A percentile compares a stretch with the other conserved stretches of the same genome.
Conservation (phyloP, 1,140 invertebrate genomes). For the Zaprionus africanus region DNA sequence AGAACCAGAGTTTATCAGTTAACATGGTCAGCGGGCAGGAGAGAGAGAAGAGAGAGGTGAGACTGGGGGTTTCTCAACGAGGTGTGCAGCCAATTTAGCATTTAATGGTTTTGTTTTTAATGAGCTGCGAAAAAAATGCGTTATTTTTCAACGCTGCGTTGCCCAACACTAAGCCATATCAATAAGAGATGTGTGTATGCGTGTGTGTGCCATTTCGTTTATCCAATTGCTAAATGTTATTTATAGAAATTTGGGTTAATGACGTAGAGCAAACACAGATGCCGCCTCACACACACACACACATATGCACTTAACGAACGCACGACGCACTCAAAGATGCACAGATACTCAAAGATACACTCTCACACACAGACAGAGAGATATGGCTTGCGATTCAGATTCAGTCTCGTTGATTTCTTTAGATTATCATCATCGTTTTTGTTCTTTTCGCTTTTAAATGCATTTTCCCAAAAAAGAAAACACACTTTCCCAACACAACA, state of each 20-base stretch:
- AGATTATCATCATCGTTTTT: constrained; percentile 65
- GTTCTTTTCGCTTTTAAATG: constrained; percentile 76
- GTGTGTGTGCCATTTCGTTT: constrained; percentile 45
- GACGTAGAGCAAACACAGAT: constrained; percentile 70
- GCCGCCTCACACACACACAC: constrained; percentile 50
- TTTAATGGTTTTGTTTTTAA: constrained; percentile 24
- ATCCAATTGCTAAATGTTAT: constrained; percentile 70
- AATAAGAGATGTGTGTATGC: constrained; percentile 9
- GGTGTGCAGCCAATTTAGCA: constrained; percentile 24
- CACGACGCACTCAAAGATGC: constrained; percentile 52
- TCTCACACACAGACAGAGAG: constrained; percentile 35
- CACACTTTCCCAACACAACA: constrained; percentile 50
- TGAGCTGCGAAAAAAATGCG: constrained; percentile 41
- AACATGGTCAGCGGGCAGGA: constrained; percentile 21
- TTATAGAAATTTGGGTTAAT: constrained; percentile 81
- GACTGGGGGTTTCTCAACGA: not conserved
- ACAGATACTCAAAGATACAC: constrained; percentile 51
- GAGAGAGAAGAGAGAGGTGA: not conserved
- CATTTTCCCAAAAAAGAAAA: constrained; percentile 45
- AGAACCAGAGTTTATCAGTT: constrained; percentile 48
- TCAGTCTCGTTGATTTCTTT: constrained; percentile 47
- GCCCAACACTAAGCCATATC: constrained; percentile 23
- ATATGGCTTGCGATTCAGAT: constrained; percentile 11
- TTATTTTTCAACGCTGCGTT: constrained; percentile 18
- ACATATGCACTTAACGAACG: constrained; percentile 19